Evolutionary conservation across 2,113 vertebrate species (phyloP).

Genomic region (Acrocephalus kingi): DNA sequence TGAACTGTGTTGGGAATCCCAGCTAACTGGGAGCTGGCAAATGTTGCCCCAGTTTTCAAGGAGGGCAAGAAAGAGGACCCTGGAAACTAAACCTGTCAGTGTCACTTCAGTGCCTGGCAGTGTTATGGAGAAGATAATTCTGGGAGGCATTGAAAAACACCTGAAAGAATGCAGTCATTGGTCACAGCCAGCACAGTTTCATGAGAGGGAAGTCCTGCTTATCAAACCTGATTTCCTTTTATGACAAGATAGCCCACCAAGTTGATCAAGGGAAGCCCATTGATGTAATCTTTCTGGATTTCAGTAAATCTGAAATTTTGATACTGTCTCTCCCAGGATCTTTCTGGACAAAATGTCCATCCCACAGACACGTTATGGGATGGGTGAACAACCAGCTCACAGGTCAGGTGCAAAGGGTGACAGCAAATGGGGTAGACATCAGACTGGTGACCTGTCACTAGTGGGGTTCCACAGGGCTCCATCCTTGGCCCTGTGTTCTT

Average conservation of each 20-base stretch:
- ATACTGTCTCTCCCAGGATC: neutral
- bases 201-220: neutral
- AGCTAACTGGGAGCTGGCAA: neutral
- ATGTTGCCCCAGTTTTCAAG: neutral
- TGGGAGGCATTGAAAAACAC: neutral
- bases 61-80: neutral
- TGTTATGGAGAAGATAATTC: neutral
- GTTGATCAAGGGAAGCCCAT: fast-evolving
- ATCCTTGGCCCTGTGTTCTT: neutral
- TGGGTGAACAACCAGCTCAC: fast-evolving
- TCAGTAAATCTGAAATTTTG: neutral
- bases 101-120: neutral
- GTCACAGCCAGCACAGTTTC: neutral
- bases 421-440: neutral
- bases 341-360: neutral
- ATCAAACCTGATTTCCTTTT: neutral
- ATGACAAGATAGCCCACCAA: neutral
- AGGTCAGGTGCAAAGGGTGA: neutral
- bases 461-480: neutral
- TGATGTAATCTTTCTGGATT: neutral
- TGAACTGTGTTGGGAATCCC: neutral
- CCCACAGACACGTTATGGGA: neutral
- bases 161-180: neutral
- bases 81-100: neutral
- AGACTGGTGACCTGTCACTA: neutral